A percentile compares a stretch with the other conserved stretches of the same genome.
These are phyloP conservation scores for Alexandromys fortis DNA, from an alignment of 2,113 vertebrate genomes.

Conservation along the genomic window DNA sequence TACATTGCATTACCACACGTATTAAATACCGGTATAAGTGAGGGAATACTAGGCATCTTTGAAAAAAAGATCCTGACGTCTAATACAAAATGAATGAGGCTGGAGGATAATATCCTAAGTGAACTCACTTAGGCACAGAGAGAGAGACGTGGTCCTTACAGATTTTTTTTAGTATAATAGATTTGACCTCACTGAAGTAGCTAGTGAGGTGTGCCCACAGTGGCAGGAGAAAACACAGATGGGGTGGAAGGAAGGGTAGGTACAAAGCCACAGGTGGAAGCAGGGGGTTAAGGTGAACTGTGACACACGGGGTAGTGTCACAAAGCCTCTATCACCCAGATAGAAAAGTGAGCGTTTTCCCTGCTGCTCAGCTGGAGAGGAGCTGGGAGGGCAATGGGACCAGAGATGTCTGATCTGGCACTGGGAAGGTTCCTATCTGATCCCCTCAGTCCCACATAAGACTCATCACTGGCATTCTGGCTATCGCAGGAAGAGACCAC, in stretches of 20 bases:
- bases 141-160: neutral
- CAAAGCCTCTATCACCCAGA: neutral
- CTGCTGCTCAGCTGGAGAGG: neutral
- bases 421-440: neutral
- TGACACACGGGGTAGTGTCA: rapidly evolving
- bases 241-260: no score
- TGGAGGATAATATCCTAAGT: neutral
- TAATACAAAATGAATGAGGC: neutral
- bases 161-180: no score
- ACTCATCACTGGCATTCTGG: neutral
- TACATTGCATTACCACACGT: neutral
- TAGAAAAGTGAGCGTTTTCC: neutral
- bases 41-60: neutral
- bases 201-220: no score
- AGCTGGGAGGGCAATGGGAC: neutral
- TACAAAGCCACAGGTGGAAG: neutral
- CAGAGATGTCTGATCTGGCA: neutral
- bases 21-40: neutral
- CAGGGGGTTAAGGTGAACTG: neutral
- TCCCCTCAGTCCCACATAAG: neutral
- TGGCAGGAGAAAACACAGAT: neutral
- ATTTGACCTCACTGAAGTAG: neutral
- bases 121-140: neutral
- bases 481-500: neutral
- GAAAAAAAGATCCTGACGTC: neutral